Percentiles rank a stretch among this genome's conserved stretches.
Evolutionary conservation across 2,113 vertebrate species (phyloP).

Genomic region (Malurus melanocephalus): DNA sequence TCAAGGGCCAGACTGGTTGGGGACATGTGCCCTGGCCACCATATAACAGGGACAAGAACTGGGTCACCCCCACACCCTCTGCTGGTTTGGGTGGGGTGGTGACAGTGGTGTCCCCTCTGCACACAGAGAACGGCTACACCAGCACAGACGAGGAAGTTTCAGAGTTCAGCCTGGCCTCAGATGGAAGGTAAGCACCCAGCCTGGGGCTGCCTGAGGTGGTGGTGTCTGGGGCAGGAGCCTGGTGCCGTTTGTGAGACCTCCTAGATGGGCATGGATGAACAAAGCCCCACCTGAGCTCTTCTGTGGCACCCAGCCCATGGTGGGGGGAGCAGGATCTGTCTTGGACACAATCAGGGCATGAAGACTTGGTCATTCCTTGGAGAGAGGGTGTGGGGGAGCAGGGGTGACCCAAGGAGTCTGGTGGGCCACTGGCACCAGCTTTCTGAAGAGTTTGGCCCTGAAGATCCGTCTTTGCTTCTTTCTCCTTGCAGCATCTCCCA

Average conservation of each 20-base stretch:
- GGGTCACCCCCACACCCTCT: rapidly evolving
- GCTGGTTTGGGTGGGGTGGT: rapidly evolving
- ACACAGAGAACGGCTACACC: constrained; percentile 88
- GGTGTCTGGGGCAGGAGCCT: not conserved
- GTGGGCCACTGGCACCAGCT: not conserved
- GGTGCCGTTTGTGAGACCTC: not conserved
- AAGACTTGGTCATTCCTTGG: not conserved
- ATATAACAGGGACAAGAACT: rapidly evolving
- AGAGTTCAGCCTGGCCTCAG: constrained; percentile 89
- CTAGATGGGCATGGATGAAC: not conserved
- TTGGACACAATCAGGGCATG: not conserved
- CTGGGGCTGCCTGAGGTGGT: not conserved
- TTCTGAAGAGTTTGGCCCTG: not conserved
- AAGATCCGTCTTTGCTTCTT: not conserved
- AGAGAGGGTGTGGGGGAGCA: not conserved
- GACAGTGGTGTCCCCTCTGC: rapidly evolving
- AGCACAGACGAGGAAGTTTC: constrained; percentile 94
- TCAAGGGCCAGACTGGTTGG: rapidly evolving
- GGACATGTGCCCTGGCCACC: rapidly evolving
- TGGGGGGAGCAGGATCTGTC: not conserved
- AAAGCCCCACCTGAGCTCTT: not conserved
- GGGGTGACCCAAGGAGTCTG: not conserved
- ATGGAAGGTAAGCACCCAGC: constrained; percentile 81
- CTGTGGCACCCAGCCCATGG: not conserved
- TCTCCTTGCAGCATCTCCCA: constrained; percentile 75